Conservation (phyloP, 2,888 invertebrate species). For the Caenorhabditis afra region DNA sequence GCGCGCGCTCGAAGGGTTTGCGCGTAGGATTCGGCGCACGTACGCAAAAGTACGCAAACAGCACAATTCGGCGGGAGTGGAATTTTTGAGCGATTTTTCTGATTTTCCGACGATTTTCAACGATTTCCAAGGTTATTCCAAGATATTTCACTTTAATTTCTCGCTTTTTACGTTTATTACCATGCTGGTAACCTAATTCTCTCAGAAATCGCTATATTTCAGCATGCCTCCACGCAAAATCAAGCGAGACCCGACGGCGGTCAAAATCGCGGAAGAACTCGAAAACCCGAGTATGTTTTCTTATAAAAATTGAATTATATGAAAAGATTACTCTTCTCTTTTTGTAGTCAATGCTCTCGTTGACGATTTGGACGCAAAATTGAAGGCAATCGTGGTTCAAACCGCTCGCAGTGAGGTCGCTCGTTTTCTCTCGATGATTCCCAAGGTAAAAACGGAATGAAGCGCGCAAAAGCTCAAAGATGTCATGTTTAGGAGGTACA, state of each 20-base stretch:
- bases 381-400: neutral
- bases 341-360: conserved; percentile 1
- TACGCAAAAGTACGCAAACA: conserved; percentile 32
- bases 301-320: too few relatives aligned
- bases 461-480: neutral
- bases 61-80: conserved; percentile 15
- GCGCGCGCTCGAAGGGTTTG: too few relatives aligned
- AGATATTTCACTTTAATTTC: conserved; percentile 1
- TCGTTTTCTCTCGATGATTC: conserved; percentile 16
- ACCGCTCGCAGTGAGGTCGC: neutral
- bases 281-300: conserved; percentile 10
- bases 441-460: neutral
- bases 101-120: neutral
- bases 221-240: conserved; percentile 43
- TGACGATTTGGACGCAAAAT: neutral
- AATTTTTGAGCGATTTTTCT: neutral
- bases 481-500: neutral
- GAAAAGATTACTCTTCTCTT: neutral
- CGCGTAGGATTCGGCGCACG: conserved; percentile 26
- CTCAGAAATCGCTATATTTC: conserved; percentile 4
- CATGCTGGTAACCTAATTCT: too few relatives aligned
- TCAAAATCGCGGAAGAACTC: neutral
- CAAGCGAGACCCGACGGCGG: conserved; percentile 19
- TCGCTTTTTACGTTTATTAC: neutral
- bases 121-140: neutral